These are phyloP conservation scores for Lamprologus callipterus DNA, from an alignment of 2,113 vertebrate genomes.

Conservation along the genomic window DNA sequence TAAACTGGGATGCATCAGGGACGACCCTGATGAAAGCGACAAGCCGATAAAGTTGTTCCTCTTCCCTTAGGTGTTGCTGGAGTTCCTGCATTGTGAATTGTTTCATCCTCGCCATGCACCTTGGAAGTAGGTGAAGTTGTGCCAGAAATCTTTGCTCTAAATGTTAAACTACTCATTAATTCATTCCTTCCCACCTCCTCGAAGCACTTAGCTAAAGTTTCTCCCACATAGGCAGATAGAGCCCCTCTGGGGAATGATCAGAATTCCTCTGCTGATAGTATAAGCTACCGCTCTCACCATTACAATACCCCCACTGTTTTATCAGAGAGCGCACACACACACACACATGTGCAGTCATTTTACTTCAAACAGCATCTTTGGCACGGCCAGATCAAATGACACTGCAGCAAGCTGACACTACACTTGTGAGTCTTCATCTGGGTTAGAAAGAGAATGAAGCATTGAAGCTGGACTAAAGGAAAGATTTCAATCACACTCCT, in stretches of 20 bases:
- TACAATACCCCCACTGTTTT: slow-evolving; percentile 55
- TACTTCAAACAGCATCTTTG: slow-evolving; percentile 15
- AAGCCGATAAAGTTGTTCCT: background rate
- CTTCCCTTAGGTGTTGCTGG: background rate
- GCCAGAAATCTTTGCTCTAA: background rate
- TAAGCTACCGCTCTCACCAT: slow-evolving; percentile 45
- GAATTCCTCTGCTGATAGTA: slow-evolving; percentile 61
- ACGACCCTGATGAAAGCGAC: background rate
- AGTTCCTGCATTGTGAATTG: background rate
- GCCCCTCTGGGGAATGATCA: slow-evolving; percentile 45
- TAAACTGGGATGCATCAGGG: background rate
- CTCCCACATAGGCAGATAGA: slow-evolving; percentile 9
- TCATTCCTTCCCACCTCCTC: background rate
- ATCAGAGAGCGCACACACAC: background rate
- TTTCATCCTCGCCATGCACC: background rate
- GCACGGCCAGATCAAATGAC: background rate
- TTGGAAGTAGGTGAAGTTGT: background rate
- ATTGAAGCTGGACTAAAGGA: background rate
- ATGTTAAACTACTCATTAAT: background rate
- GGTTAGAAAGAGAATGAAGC: background rate
- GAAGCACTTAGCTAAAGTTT: background rate
- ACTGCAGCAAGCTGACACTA: background rate
- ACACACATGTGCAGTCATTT: background rate
- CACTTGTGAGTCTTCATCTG: background rate
- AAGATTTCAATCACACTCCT: background rate